Percentiles rank a stretch among this genome's conserved stretches.
phyloP scores from a whole-genome alignment of 2,113 vertebrate genomes.

The Sorex araneus region DNA sequence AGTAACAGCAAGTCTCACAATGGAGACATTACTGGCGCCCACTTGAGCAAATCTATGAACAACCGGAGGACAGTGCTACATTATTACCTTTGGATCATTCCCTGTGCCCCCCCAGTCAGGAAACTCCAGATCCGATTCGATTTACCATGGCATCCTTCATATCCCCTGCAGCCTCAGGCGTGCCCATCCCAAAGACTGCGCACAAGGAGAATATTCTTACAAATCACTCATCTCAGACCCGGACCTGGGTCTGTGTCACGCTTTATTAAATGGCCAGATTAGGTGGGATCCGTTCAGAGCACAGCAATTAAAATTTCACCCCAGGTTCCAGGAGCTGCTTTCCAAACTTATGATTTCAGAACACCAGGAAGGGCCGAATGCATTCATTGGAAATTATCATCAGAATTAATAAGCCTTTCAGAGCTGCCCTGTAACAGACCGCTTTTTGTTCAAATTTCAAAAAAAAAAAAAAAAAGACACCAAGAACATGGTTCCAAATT shows the following conservation, averaged over 20 bases:
- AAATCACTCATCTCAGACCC: background rate
- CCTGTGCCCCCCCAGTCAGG: background rate
- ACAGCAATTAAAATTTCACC: conserved; percentile 12
- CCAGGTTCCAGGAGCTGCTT: conserved; percentile 27
- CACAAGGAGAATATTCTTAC: background rate
- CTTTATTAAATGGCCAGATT: conserved; percentile 42
- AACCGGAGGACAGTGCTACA: no score
- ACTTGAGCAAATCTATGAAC: no score
- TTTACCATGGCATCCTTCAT: conserved; percentile 11
- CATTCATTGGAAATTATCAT: conserved; percentile 79
- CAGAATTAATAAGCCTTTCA: conserved; percentile 72
- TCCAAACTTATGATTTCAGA: conserved; percentile 65
- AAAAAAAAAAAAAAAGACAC: conserved; percentile 40
- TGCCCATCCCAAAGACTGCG: background rate
- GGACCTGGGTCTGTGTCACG: background rate
- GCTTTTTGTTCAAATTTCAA: conserved; percentile 75
- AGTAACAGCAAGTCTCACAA: no score
- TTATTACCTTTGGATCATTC: background rate
- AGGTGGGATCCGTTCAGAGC: conserved; percentile 28
- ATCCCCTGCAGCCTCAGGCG: background rate
- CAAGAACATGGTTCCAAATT: conserved; percentile 63
- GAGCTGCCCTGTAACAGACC: conserved; percentile 63
- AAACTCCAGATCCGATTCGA: conserved; percentile 8
- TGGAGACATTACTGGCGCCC: no score
- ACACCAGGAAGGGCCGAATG: conserved; percentile 79